Evolutionary conservation across 2,888 invertebrate genomes (phyloP), one percentile per base, ranked within the genome.

Genomic region (Leptinotarsa rubiginosa): DNA sequence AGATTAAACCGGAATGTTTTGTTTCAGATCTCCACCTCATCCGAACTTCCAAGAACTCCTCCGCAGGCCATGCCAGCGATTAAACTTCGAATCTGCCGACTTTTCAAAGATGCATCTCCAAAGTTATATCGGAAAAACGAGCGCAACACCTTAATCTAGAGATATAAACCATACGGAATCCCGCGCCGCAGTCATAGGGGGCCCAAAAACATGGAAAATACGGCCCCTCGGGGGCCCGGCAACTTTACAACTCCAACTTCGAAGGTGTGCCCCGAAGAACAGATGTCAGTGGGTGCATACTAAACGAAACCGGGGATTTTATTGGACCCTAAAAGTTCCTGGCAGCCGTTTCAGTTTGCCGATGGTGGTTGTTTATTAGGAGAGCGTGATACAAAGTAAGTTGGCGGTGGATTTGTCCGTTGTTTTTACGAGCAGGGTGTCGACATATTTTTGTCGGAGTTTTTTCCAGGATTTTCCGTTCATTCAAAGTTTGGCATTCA

Each of bases 201-300:
- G 74, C 65, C 50, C 74, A 52, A 69, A 68, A 71, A 78, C 73
- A 81, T 81, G 80, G 77, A 72, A 78, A 79, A 78, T 76, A 76
- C 71, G 73, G 76, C 67, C 70, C 78, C 78, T 77, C 47, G 66
- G 80, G 76, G 78, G 70, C 68, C 70, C 79, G 78, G 73, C 75
- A 70, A 79, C 76, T 81, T 81, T 75, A 78, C 77, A 76, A 62
- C 69, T 54, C 18, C 16, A 54, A 70, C 74, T 74, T 73, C 74
- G 56, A 75, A 80, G 77, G 78, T 78, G 78, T 67, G 70, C 69
- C 76, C 69, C 52, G 67, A 75, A 79, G 75, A 79, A 78, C 82
- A 81, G 80, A 80, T 82, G 82, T 81, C 79, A 74, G 78, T 76
- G 77, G 79, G 81, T 81, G 83, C 81, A 82, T 83, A 79, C 82